Evolutionary conservation across 2,797 vertebrate genomes (phyloP).

Genomic region (Propithecus deckenii): DNA sequence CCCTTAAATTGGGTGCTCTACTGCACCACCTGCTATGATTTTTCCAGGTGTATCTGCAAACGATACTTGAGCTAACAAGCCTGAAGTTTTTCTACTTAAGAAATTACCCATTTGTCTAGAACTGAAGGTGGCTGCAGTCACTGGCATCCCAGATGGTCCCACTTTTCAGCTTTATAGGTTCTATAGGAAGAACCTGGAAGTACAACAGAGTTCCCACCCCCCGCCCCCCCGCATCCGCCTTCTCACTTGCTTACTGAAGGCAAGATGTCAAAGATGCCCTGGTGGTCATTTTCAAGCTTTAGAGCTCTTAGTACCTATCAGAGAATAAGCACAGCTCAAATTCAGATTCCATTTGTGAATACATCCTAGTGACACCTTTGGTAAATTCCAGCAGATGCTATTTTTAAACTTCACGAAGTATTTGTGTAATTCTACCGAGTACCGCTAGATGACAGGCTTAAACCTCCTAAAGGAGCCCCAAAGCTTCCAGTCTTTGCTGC

Average conservation of each 20-base stretch:
- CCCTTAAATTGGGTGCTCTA: background rate
- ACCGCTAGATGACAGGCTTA: slow-evolving; percentile 70
- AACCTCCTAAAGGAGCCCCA: background rate
- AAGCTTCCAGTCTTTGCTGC: background rate
- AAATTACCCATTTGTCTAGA: slow-evolving; percentile 54
- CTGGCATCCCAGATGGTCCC: slow-evolving; percentile 17
- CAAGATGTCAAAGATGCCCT: background rate
- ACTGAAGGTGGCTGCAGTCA: background rate
- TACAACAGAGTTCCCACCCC: background rate
- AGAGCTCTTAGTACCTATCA: background rate
- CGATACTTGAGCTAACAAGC: slow-evolving; percentile 49
- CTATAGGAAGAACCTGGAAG: background rate
- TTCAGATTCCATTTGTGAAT: background rate
- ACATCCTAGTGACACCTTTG: background rate
- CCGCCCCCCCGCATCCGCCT: background rate
- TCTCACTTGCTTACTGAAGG: background rate
- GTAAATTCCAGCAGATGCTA: background rate
- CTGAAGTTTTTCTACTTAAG: slow-evolving; percentile 33
- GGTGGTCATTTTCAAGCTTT: background rate
- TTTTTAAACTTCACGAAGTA: background rate
- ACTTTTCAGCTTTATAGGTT: background rate
- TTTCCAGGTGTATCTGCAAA: slow-evolving; percentile 37
- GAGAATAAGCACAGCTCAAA: background rate
- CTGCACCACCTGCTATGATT: slow-evolving; percentile 8
- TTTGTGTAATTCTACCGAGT: background rate